Percentiles rank a stretch among this genome's conserved stretches.
Conservation (phyloP, 2,888 invertebrate genomes). For the Polyommatus icarus region DNA sequence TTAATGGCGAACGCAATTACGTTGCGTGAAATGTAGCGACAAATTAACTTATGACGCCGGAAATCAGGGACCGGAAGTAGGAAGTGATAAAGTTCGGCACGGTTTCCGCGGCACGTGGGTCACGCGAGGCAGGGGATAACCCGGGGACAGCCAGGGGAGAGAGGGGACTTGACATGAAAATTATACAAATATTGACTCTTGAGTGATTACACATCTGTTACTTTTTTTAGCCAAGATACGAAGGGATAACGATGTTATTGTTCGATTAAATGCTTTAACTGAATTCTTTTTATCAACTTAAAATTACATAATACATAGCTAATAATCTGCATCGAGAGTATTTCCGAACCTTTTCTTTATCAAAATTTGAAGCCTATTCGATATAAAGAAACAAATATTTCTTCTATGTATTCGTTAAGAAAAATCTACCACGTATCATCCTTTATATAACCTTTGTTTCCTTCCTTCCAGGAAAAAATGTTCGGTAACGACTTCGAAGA, state of each 20-base stretch:
- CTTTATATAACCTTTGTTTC: not conserved
- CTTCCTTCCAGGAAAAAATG: slow-evolving; percentile 51
- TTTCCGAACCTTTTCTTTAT: too few species aligned
- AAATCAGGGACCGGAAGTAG: slow-evolving; percentile 68
- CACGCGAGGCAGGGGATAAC: slow-evolving; percentile 54
- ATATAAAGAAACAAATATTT: too few species aligned
- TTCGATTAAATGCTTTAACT: not conserved
- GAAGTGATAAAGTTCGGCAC: slow-evolving; percentile 78
- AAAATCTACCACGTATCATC: too few species aligned
- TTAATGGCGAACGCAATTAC: slow-evolving; percentile 36
- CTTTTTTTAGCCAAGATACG: not conserved
- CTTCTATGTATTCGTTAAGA: too few species aligned
- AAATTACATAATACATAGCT: too few species aligned
- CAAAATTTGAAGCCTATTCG: too few species aligned
- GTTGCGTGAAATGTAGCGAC: slow-evolving; percentile 38
- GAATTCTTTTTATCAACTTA: too few species aligned
- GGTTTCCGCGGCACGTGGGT: slow-evolving; percentile 62
- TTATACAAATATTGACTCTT: slow-evolving; percentile 45
- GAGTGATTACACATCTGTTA: slow-evolving; percentile 27
- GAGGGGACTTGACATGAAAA: slow-evolving; percentile 48
- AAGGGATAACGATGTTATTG: not conserved
- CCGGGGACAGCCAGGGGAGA: slow-evolving; percentile 32
- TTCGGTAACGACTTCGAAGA: slow-evolving; percentile 68
- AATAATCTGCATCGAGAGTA: too few species aligned
- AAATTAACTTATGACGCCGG: slow-evolving; percentile 52